Evolutionary conservation across 1,140 invertebrate species (phyloP).

Genomic region (Bombus soroeensis): DNA sequence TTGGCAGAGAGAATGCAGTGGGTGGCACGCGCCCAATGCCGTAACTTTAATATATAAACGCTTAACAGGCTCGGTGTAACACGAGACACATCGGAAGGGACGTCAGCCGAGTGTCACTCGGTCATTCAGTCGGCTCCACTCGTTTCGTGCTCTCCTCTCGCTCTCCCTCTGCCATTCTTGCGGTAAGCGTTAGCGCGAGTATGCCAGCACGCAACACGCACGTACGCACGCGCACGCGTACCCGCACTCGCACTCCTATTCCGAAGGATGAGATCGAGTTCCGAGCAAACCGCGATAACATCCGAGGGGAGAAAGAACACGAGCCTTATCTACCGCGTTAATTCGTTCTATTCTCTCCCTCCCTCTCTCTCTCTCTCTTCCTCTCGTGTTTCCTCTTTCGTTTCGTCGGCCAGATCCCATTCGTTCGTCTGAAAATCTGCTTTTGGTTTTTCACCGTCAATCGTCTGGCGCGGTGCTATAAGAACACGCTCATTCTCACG

Average conservation of each 20-base stretch:
- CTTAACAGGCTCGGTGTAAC: slow-evolving; percentile 78
- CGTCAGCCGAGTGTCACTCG: slow-evolving; percentile 80
- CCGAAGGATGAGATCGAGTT: slow-evolving; percentile 56
- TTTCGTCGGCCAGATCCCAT: neutral
- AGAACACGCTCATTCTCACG: no score
- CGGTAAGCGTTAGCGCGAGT: slow-evolving; percentile 53
- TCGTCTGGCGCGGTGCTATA: no score
- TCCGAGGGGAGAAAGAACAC: slow-evolving; percentile 41
- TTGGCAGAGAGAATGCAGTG: slow-evolving; percentile 66
- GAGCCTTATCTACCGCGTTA: slow-evolving; percentile 47
- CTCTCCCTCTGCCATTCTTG: slow-evolving; percentile 21
- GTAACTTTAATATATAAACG: slow-evolving; percentile 81
- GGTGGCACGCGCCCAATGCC: slow-evolving; percentile 81
- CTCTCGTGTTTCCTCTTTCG: neutral
- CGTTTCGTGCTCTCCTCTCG: slow-evolving; percentile 31
- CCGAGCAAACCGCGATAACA: slow-evolving; percentile 45
- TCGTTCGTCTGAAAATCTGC: neutral
- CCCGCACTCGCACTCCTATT: slow-evolving; percentile 60
- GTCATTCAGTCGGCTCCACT: slow-evolving; percentile 73
- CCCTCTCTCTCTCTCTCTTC: neutral
- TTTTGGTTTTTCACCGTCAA: no score
- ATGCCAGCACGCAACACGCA: slow-evolving; percentile 24
- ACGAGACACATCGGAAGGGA: slow-evolving; percentile 81
- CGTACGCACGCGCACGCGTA: neutral
- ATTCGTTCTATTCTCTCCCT: slow-evolving; percentile 3